Evolutionary conservation across 1,140 invertebrate genomes (phyloP), one percentile per base, ranked within the genome.

Genomic region (Drosophila equinoxialis): DNA sequence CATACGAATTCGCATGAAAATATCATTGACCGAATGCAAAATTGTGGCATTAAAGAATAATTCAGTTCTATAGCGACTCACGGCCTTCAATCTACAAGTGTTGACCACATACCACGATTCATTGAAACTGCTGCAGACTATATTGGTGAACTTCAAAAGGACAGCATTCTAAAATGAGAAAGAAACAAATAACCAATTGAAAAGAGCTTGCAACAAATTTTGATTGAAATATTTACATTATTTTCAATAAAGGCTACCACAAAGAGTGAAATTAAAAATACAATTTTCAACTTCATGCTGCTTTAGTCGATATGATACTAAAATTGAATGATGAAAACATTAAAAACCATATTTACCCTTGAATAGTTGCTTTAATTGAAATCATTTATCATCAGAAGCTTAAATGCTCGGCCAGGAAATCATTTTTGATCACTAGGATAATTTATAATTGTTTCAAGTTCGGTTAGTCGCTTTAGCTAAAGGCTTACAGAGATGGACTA

Each of bases 21-120:
- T 63, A 2, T 35, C 17, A 30, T 26, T 4, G 7, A 26, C 57
- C 0, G 65, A 65, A 13, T 77, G 61, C 7, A 77, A 33, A 13
- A 77, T 0, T 6, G 59, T 60, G 1, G 35, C 10, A n/a, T 42
- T 65, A 0, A 65, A 8, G 51, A 69, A 74, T 1, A 74, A 41
- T 13, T 37, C 14, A 20, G 62, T 59, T 26, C 30, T 55, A n/a
- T 77, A 45, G 0, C 71, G 65, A 10, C 26, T 42, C 0, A 74
- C 37, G 2, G 74, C 74, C 33, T 45, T 61, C 1, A 74, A 62
- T 8, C 74, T 45, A 33, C 61, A 77, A 0, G 35, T 7, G 6
- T 69, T n/a, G 10, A 74, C 37, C 0, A 74, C 23, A n/a, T 65
- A 63, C 74, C 74, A 77, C 6, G 71, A 77, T n/a, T 61, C 26